A percentile compares a stretch with the other conserved stretches of the same genome.
These are phyloP conservation scores for Ormyrus thymus DNA, from an alignment of 2,888 invertebrate species.

Conservation along the genomic window DNA sequence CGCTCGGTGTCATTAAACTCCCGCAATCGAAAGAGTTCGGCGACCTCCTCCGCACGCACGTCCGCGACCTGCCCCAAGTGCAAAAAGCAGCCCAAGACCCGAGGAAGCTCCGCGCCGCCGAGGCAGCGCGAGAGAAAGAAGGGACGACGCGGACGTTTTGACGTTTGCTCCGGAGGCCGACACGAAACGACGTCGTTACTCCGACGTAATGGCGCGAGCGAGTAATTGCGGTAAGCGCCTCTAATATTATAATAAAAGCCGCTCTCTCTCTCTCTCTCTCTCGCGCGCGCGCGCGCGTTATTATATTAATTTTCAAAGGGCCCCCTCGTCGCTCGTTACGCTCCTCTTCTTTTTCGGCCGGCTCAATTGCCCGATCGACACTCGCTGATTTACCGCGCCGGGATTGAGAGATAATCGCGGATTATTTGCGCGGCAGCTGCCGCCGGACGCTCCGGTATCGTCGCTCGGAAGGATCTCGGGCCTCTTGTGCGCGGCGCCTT, in stretches of 20 bases:
- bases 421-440: no score
- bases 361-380: no score
- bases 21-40: no score
- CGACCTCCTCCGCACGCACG: no score
- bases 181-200: conserved; percentile 42
- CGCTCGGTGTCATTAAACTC: no score
- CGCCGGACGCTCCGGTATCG: no score
- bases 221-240: conserved; percentile 25
- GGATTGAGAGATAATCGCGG: no score
- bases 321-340: conserved; percentile 13
- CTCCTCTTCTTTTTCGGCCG: no score
- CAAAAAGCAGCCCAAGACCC: no score
- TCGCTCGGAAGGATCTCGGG: no score
- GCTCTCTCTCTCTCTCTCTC: not conserved
- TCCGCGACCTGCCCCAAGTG: not conserved
- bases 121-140: not conserved
- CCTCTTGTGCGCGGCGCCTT: no score
- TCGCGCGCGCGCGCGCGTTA: not conserved
- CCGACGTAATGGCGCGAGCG: conserved; percentile 7
- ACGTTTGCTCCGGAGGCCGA: conserved; percentile 7
- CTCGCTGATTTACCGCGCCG: not conserved
- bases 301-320: conserved; percentile 28
- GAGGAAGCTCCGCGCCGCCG: not conserved
- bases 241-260: conserved; percentile 33
- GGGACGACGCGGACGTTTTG: conserved; percentile 14